phyloP scores from a whole-genome alignment of 2,113 vertebrate genomes.

The Apteryx owenii region DNA sequence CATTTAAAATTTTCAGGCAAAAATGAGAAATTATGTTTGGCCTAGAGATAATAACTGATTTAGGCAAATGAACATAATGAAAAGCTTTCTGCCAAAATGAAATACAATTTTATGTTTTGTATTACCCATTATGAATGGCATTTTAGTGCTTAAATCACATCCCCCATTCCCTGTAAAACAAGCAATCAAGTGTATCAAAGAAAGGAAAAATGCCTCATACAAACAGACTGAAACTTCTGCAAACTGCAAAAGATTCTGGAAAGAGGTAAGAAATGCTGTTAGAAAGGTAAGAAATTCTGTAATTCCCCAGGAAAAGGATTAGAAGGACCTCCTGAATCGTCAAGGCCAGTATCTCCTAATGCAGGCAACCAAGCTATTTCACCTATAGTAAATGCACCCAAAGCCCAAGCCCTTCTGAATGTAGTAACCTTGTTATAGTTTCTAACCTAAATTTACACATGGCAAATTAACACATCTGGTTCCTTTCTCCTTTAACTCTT shows the following conservation, averaged over 20 bases:
- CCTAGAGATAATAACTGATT: neutral
- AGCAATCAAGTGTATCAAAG: neutral
- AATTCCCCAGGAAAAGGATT: neutral
- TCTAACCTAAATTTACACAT: neutral
- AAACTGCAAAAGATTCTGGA: neutral
- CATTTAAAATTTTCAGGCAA: neutral
- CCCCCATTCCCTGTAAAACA: neutral
- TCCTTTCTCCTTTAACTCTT: neutral
- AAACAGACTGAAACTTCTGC: neutral
- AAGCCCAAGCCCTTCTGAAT: neutral
- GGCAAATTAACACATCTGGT: neutral
- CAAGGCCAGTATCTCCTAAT: neutral
- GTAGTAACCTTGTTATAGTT: neutral
- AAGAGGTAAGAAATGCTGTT: neutral
- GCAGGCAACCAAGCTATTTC: neutral
- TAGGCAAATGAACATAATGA: neutral
- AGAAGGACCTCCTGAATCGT: neutral
- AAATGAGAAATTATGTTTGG: neutral
- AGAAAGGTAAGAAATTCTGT: neutral
- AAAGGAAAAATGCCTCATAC: neutral
- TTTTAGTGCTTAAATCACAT: neutral
- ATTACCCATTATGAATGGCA: neutral
- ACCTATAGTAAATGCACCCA: neutral
- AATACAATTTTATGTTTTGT: neutral
- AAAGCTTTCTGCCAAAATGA: neutral